Evolutionary conservation across 2,888 invertebrate species (phyloP).

Genomic region (Poecilus cupreus): DNA sequence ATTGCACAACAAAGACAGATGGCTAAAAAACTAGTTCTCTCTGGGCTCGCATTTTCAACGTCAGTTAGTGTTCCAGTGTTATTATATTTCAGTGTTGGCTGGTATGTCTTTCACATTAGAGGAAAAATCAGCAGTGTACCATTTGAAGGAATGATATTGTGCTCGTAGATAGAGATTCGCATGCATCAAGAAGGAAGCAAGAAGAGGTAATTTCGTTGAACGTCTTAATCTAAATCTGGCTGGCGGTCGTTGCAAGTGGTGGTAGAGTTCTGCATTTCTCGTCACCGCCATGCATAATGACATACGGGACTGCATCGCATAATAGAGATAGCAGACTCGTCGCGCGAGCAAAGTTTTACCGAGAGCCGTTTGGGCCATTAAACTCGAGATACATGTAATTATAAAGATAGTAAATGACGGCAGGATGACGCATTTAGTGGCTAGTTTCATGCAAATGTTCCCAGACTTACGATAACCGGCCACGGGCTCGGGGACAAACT

Average conservation of each 20-base stretch:
- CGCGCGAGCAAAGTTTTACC: constrained; percentile 45
- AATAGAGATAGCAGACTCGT: constrained; percentile 29
- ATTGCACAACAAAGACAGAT: no score
- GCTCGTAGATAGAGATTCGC: neutral
- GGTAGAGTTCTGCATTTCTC: constrained; percentile 34
- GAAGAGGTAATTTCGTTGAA: constrained; percentile 34
- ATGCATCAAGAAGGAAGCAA: constrained; percentile 18
- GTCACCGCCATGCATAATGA: constrained; percentile 26
- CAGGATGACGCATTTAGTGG: constrained; percentile 27
- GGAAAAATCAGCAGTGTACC: neutral
- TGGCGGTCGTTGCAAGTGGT: neutral
- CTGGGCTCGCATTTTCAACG: no score
- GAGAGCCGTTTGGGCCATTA: constrained; percentile 50
- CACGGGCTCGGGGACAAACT: neutral
- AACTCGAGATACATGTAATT: constrained; percentile 54
- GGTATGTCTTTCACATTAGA: no score
- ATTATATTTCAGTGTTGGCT: no score
- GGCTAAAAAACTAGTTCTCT: no score
- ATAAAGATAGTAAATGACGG: constrained; percentile 53
- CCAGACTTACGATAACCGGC: neutral
- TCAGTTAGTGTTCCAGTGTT: no score
- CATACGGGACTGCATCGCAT: constrained; percentile 38
- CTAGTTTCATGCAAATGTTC: constrained; percentile 34
- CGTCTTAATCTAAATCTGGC: constrained; percentile 39
- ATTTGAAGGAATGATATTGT: neutral